Evolutionary conservation across 2,113 vertebrate species (phyloP), one percentile per base, ranked within the genome.

Genomic region (Takifugu bimaculatus): DNA sequence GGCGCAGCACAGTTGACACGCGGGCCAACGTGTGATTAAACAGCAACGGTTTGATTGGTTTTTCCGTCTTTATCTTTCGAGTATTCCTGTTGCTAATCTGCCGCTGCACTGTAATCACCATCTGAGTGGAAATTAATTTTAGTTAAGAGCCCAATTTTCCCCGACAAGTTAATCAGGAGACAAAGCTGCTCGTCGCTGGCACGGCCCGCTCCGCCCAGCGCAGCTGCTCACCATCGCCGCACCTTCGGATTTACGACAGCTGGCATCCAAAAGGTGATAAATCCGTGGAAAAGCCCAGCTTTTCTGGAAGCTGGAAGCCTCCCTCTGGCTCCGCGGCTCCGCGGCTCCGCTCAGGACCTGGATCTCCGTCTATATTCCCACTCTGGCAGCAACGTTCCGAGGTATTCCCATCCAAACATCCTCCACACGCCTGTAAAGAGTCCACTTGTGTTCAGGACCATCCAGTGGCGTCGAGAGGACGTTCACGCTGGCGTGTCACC

Each of bases 311-410:
- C 75, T 65, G 57, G 73, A 85, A 72, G 77, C 70, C 75, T 79
- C 58, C 75, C 69, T 82, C 79, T 58, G 49, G 70, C 77, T 85
- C 81, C 80, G 60, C 75, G 49, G 70, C 77, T 85, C 81, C 80
- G 60, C 75, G 26, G 72, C 4, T 54, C 63, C 74, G 66, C 66
- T 76, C 76, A 74, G 78, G 74, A 20, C 20, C 20, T 20, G 20
- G 20, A 20, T 20, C 20, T 20, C 20, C 20, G 20, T 20, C 20
- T 20, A 20, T 20, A 20, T 20, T 20, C 20, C 20, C 20, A 20
- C 20, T 20, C 20, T 20, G 20, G 20, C 20, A 20, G 20, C 20
- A 20, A 20, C 20, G 20, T 20, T 20, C 20, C 20, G 20, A 20
- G 20, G 20, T 20, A 20, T 20, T 20, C 20, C 20, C 20, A 20